Base-by-base conservation (phyloP, 2,113 vertebrate species). In the Pandion haliaetus region DNA sequence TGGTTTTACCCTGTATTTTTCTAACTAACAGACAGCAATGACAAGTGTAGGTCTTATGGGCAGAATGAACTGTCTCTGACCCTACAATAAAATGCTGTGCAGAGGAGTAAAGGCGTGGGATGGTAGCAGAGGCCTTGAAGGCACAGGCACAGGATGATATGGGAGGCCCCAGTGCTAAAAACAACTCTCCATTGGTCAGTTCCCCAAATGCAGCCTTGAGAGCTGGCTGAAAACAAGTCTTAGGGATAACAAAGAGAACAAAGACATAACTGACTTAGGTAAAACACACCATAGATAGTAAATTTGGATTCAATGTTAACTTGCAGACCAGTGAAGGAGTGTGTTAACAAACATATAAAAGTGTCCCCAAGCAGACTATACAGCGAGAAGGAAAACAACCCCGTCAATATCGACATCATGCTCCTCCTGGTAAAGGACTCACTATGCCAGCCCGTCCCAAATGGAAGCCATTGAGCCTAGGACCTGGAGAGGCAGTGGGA, bases 141-240 rank as follows among this genome's bases (percentile, higher is more conserved):
- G 40, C 28, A 65, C 21, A 26, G 23, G 23, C 17, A 63, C 21
- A 20, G 58, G 44, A 38, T 72, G 44, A 88, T 59, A 40, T 8
- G 16, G 38, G n/a, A 86, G 44, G 25, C 12, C 10, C 6, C 0
- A 5, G 3, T 0, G 1, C 6, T 45, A 67, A 9, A 44, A 88
- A 74, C 18, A 20, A 31, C n/a, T 77, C 25, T 72, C 19, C 55
- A 29, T 36, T 40, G 40, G 20, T 52, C 24, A 77, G 20, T 82
- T 67, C 79, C 25, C n/a, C 66, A 62, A 79, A 66, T 26, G 38
- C 4, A 82, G 32, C 66, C 42, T 91, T 54, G 65, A 93, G 38
- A 70, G 12, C 47, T 44, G 24, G 4, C 20, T 54, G 58, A 40
- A 82, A 88, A 12, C 52, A 54, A 40, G 18, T 28, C 38, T 82